Evolutionary conservation across 2,113 vertebrate genomes (phyloP), one percentile per base, ranked within the genome.

Genomic region (Sceloporus undulatus): DNA sequence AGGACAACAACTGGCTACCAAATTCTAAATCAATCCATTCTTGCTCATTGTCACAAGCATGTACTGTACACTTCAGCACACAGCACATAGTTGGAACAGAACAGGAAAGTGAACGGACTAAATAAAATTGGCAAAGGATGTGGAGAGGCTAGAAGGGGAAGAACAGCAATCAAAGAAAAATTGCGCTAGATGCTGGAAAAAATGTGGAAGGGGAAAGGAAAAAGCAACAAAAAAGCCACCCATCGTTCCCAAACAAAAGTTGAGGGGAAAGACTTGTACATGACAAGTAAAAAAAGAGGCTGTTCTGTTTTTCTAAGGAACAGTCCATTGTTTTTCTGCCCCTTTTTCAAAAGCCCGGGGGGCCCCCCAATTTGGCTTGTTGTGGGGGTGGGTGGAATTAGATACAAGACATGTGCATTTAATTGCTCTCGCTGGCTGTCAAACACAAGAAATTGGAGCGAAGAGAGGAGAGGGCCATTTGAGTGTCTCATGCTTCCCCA

Each of bases 401-500:
- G 73, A 77, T 82, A 38, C 14, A 29, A 76, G 71, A 23, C 87
- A 70, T 38, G 19, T 87, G 86, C 5, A 62, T 75, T 29, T 74
- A 68, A 75, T 82, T 74, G 40, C 42, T 85, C 42, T 68, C 40
- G 29, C 56, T 66, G 84, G 8, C 56, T 78, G 62, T 29, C 75
- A 83, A 78, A 88, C n/a, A 70, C n/a, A 66, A 78, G 80, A 82
- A 77, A 88, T 81, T 59, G 14, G 59, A 38, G 88, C 48, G 76
- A 62, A 79, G 83, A 65, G 68, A 70, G 40, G 29, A 65, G 38
- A 83, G 65, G 38, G 83, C 83, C 11, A 42, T 48, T 85, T 68
- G 40, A 66, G 59, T 85, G 75, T 68, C 40, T 23, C 70, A 29
- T 16, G 66, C 21, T 73, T 81, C 71, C 14, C 80, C 11, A 70